Percentiles rank a stretch among this genome's conserved stretches.
Evolutionary conservation across 2,113 vertebrate species (phyloP).

Genomic region (Tragelaphus buxtoni): DNA sequence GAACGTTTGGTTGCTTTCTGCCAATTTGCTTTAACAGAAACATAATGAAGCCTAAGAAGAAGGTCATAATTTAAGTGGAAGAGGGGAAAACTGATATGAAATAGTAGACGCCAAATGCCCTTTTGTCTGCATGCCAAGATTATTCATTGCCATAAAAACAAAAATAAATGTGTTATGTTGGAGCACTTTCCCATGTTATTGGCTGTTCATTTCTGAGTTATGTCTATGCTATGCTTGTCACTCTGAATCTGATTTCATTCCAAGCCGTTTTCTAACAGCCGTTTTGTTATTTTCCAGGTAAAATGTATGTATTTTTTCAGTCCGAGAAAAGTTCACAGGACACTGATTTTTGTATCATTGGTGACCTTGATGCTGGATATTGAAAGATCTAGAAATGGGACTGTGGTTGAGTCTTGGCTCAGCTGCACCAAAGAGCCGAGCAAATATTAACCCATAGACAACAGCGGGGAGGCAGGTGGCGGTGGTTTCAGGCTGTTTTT

Average conservation of each 20-base stretch:
- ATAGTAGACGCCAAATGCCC: constrained; percentile 44
- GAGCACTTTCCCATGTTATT: background rate
- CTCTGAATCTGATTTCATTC: constrained; percentile 50
- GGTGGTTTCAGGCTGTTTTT: constrained; percentile 78
- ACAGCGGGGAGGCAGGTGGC: constrained; percentile 80
- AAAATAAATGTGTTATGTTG: constrained; percentile 2
- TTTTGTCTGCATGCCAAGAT: constrained; percentile 7
- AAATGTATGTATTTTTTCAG: constrained; percentile 68
- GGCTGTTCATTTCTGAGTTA: constrained; percentile 40
- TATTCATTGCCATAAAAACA: constrained; percentile 35
- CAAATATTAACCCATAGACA: constrained; percentile 80
- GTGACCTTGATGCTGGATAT: constrained; percentile 60
- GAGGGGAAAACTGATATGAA: constrained; percentile 40
- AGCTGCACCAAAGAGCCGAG: constrained; percentile 77
- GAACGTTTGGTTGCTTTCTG: background rate
- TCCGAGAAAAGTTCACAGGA: constrained; percentile 26
- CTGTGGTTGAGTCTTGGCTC: constrained; percentile 73
- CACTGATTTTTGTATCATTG: constrained; percentile 65
- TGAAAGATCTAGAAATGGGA: constrained; percentile 57
- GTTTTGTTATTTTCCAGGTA: constrained; percentile 53
- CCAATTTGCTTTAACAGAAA: constrained; percentile 20
- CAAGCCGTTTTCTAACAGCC: constrained; percentile 55
- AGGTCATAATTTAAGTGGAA: constrained; percentile 36
- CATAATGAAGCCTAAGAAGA: constrained; percentile 12
- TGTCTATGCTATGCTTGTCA: constrained; percentile 58